Evolutionary conservation across 2,113 vertebrate species (phyloP).

Genomic region (Corythoichthys intestinalis): DNA sequence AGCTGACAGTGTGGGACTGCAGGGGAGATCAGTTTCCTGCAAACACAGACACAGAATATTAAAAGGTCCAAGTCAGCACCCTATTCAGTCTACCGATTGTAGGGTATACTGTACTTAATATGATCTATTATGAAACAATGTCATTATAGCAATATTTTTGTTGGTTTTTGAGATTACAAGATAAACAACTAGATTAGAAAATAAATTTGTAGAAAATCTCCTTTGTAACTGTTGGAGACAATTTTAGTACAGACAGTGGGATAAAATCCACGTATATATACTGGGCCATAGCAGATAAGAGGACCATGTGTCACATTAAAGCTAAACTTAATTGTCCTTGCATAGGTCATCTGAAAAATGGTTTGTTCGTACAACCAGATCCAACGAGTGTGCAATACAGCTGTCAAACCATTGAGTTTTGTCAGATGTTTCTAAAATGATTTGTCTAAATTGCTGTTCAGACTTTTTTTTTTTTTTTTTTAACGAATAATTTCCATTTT

Average conservation of each 20-base stretch:
- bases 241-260: not conserved
- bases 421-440: not conserved
- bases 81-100: slow-evolving; percentile 27
- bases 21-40: slow-evolving; percentile 55
- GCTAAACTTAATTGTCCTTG: too few relatives aligned
- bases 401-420: not conserved
- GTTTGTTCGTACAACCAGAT: not conserved
- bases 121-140: not conserved
- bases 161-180: not conserved
- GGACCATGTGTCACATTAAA: too few relatives aligned
- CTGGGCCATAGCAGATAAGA: not conserved
- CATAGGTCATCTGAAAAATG: not conserved
- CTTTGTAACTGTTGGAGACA: not conserved
- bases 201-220: not conserved
- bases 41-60: slow-evolving; percentile 41
- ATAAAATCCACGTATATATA: not conserved
- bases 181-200: not conserved
- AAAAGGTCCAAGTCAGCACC: slow-evolving; percentile 47
- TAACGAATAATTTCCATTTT: not conserved
- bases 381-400: not conserved
- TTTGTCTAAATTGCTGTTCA: not conserved
- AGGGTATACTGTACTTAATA: not conserved
- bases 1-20: slow-evolving; percentile 57
- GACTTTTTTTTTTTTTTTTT: not conserved
- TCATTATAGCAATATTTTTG: not conserved